phyloP scores from a whole-genome alignment of 2,888 invertebrate species.

The Parthenolecanium corni region DNA sequence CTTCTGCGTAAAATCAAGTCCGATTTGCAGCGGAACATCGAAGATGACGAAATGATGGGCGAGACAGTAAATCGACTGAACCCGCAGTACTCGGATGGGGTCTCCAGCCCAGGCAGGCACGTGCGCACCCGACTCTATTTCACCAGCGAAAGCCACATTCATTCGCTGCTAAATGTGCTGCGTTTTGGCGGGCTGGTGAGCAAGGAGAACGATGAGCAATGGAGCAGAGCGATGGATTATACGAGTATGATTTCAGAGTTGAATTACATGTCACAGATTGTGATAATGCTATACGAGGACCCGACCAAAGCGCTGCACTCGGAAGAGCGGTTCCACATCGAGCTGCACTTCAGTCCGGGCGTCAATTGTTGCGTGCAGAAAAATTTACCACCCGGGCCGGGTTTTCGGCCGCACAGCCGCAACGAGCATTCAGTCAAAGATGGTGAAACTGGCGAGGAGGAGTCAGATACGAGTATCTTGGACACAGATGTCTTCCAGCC shows the following conservation, averaged over 20 bases:
- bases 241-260: constrained; percentile 94
- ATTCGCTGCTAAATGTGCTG: constrained; percentile 89
- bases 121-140: constrained; percentile 98
- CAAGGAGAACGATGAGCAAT: constrained; percentile 77
- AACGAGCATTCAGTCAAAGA: constrained; percentile 48
- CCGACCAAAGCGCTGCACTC: constrained; percentile 87
- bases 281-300: constrained; percentile 97
- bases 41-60: constrained; percentile 78
- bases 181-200: constrained; percentile 74
- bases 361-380: constrained; percentile 93
- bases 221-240: constrained; percentile 97
- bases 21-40: constrained; percentile 86
- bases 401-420: constrained; percentile 80
- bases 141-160: constrained; percentile 98
- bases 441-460: constrained; percentile 29
- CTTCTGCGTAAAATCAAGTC: constrained; percentile 87
- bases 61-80: constrained; percentile 91
- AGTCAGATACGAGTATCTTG: constrained; percentile 23
- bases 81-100: constrained; percentile 94
- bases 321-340: constrained; percentile 91
- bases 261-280: constrained; percentile 98
- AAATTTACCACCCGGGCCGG: constrained; percentile 83
- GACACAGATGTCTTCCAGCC: constrained; percentile 24
- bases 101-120: constrained; percentile 94
- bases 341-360: constrained; percentile 97